Percentiles rank a stretch among this genome's conserved stretches.
phyloP scores from a whole-genome alignment of 2,797 vertebrate species.

The Micromesistius poutassou region DNA sequence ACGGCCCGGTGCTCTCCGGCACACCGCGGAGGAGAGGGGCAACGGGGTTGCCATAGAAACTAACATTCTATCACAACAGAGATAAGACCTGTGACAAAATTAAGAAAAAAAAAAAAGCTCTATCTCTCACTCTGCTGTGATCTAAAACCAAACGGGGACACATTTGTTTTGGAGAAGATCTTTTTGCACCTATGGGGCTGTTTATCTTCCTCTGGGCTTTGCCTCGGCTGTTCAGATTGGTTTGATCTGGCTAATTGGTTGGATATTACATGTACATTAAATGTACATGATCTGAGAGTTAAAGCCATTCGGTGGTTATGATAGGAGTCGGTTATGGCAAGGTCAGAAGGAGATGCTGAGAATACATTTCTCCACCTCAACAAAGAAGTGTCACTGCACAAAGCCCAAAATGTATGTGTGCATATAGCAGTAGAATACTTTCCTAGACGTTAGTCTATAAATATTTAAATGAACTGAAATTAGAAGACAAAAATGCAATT shows the following conservation, averaged over 20 bases:
- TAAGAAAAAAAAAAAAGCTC: not conserved
- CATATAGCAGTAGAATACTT: no score
- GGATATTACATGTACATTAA: not conserved
- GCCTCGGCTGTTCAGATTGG: not conserved
- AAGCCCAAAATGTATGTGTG: no score
- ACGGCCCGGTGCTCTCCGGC: constrained; percentile 41
- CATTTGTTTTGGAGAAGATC: no score
- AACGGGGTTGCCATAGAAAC: constrained; percentile 74
- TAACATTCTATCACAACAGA: constrained; percentile 54
- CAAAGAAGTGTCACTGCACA: no score
- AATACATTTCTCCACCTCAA: no score
- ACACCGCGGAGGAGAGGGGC: constrained; percentile 45
- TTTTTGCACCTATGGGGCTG: no score
- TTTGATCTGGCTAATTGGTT: not conserved
- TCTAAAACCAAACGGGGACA: not conserved
- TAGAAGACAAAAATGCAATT: not conserved
- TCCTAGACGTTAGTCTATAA: no score
- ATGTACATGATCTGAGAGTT: no score
- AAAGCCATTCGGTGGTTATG: no score
- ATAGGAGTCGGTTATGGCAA: no score
- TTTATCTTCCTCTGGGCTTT: not conserved
- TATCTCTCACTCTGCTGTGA: not conserved
- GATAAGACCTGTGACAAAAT: constrained; percentile 50
- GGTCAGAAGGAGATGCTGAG: no score
- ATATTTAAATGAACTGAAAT: not conserved